Percentiles rank a stretch among this genome's conserved stretches.
phyloP scores from a whole-genome alignment of 2,888 invertebrate species.

The Lycophotia porphyrea region DNA sequence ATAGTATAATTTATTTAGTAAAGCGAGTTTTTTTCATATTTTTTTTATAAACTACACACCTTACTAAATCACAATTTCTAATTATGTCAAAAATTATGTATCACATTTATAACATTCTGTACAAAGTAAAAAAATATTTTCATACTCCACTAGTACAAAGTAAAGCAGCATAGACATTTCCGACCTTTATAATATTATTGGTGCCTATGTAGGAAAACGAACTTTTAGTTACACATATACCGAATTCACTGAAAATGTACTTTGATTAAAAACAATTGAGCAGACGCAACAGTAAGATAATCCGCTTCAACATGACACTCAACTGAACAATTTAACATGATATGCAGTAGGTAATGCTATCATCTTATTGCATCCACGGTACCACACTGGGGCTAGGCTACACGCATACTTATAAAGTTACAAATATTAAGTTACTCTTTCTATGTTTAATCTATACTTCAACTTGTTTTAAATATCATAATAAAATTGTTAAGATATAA shows the following conservation, averaged over 20 bases:
- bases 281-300: slow-evolving; percentile 59
- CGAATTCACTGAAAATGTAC: slow-evolving; percentile 67
- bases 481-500: slow-evolving; percentile 86
- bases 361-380: slow-evolving; percentile 68
- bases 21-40: slow-evolving; percentile 84
- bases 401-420: slow-evolving; percentile 80
- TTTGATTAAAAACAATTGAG: slow-evolving; percentile 69
- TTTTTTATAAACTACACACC: slow-evolving; percentile 86
- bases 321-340: slow-evolving; percentile 69
- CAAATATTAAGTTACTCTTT: slow-evolving; percentile 79
- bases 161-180: slow-evolving; percentile 82
- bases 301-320: slow-evolving; percentile 64
- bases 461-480: slow-evolving; percentile 83
- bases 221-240: slow-evolving; percentile 64
- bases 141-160: slow-evolving; percentile 86
- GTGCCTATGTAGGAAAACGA: slow-evolving; percentile 70
- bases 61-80: slow-evolving; percentile 89
- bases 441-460: slow-evolving; percentile 82
- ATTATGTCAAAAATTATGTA: slow-evolving; percentile 89
- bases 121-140: slow-evolving; percentile 90
- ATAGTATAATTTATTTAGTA: slow-evolving; percentile 85
- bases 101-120: slow-evolving; percentile 90
- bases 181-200: slow-evolving; percentile 68
- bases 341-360: slow-evolving; percentile 73
- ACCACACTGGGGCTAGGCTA: slow-evolving; percentile 77